These are phyloP conservation scores for Smutsia temminckii DNA, from an alignment of 2,797 vertebrate genomes.

Conservation along the genomic window DNA sequence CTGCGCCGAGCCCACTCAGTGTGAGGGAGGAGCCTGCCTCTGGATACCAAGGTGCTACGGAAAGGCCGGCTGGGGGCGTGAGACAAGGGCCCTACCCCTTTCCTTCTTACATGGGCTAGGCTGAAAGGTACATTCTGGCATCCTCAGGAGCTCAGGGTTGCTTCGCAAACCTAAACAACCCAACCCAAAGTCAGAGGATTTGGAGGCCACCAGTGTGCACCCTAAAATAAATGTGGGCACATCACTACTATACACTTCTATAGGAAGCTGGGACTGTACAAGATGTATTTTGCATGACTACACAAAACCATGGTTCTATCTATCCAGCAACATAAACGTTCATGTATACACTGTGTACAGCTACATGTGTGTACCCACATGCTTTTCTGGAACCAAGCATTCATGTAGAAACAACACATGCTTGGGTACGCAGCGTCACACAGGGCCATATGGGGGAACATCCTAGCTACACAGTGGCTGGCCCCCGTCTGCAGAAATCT, in stretches of 20 bases:
- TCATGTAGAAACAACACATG: not conserved
- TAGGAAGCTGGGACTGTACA: not conserved
- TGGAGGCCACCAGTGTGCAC: not conserved
- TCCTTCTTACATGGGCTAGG: not conserved
- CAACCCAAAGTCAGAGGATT: not conserved
- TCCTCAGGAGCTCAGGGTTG: not conserved
- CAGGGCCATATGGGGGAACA: not conserved
- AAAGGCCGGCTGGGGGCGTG: not conserved
- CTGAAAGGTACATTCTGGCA: not conserved
- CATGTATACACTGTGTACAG: not conserved
- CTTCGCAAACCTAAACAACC: not conserved
- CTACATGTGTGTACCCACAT: rapidly evolving
- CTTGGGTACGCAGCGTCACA: not conserved
- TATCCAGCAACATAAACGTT: not conserved
- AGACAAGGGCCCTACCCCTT: not conserved
- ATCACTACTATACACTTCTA: not conserved
- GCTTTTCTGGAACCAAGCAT: not conserved
- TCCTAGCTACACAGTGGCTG: not conserved
- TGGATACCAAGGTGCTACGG: not conserved
- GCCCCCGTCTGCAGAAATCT: not conserved
- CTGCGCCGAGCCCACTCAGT: not conserved
- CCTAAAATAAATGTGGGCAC: not conserved
- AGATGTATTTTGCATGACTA: not conserved
- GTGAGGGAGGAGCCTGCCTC: not conserved
- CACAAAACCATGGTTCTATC: not conserved